Evolutionary conservation across 2,888 invertebrate genomes (phyloP).

Genomic region (Acholoe squamosa): DNA sequence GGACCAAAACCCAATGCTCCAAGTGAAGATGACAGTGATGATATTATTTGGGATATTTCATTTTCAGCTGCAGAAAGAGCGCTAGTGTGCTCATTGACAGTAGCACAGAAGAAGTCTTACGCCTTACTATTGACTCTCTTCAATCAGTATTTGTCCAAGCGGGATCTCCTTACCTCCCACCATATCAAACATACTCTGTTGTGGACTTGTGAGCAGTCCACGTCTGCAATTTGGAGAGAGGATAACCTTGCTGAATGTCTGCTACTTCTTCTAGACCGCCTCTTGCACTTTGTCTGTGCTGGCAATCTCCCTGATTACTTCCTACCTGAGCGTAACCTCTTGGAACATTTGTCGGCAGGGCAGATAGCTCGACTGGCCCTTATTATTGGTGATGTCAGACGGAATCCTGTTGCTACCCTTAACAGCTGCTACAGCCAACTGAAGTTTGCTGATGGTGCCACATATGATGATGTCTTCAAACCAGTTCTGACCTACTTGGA

Average conservation of each 20-base stretch:
- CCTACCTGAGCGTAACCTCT: not conserved
- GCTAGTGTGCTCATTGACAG: not conserved
- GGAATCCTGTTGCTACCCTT: not conserved
- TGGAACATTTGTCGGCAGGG: not conserved
- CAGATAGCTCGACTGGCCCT: not conserved
- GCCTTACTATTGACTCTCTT: conserved; percentile 28
- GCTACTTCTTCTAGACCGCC: conserved; percentile 30
- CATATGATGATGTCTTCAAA: conserved; percentile 37
- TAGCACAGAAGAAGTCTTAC: conserved; percentile 12
- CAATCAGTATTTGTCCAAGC: not conserved
- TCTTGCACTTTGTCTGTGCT: conserved; percentile 40
- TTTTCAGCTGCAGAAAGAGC: not conserved
- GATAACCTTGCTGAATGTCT: conserved; percentile 40
- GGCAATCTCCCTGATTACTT: conserved; percentile 31
- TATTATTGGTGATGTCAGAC: not conserved
- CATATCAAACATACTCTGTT: not conserved
- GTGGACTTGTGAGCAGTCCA: conserved; percentile 46
- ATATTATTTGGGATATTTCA: not conserved
- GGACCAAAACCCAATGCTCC: not conserved
- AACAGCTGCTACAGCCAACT: not conserved
- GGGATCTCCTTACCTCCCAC: not conserved
- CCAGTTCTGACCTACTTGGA: conserved; percentile 29
- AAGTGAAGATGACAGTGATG: conserved; percentile 2
- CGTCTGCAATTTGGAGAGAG: conserved; percentile 10
- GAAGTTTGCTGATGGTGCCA: conserved; percentile 8